Evolutionary conservation across 2,888 invertebrate species (phyloP).

Genomic region (Eurytoma adleriae): DNA sequence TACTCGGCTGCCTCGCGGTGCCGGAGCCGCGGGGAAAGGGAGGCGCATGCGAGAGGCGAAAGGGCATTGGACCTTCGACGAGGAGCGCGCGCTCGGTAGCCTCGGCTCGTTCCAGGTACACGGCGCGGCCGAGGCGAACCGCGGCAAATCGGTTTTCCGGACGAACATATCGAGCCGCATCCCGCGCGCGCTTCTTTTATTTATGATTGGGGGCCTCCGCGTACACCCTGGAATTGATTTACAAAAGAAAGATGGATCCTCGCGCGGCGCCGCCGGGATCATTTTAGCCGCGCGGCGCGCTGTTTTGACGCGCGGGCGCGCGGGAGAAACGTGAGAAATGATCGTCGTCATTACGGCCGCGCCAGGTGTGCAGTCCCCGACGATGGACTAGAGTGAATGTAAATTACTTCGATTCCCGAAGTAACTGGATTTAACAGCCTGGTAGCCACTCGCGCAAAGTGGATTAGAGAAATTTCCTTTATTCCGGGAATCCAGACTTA

Average conservation of each 20-base stretch:
- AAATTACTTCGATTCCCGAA: no score
- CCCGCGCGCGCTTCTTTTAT: slow-evolving; percentile 34
- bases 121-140: not conserved
- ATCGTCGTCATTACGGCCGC: no score
- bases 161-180: slow-evolving; percentile 38
- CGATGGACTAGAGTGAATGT: no score
- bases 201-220: slow-evolving; percentile 20
- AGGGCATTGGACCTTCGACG: slow-evolving; percentile 54
- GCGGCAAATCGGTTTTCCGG: slow-evolving; percentile 56
- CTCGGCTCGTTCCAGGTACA: slow-evolving; percentile 23
- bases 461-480: no score
- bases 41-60: slow-evolving; percentile 13
- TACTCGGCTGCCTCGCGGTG: not conserved
- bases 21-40: not conserved
- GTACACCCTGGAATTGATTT: slow-evolving; percentile 31
- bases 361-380: no score
- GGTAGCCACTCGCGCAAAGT: no score
- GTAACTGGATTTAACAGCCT: no score
- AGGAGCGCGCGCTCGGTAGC: slow-evolving; percentile 37
- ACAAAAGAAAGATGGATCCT: slow-evolving; percentile 22
- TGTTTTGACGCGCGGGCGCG: not conserved
- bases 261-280: not conserved
- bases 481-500: no score
- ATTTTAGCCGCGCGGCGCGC: slow-evolving; percentile 1
- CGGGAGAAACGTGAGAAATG: not conserved